phyloP scores from a whole-genome alignment of 2,888 invertebrate species.

The Andrena fulva region DNA sequence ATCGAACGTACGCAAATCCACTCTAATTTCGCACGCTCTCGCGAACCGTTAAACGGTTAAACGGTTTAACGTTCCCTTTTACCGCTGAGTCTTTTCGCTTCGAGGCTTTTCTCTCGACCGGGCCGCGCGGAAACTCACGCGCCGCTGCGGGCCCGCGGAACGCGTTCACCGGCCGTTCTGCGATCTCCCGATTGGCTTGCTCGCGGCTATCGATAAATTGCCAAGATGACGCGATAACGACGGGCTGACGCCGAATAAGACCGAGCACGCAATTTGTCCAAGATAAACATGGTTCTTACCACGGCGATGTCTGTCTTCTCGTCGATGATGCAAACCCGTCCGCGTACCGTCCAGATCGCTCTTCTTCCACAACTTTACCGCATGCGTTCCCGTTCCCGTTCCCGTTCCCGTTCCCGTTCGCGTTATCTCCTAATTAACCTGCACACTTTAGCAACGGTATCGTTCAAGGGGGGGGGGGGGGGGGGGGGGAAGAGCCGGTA shows the following conservation, averaged over 20 bases:
- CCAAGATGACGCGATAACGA: slow-evolving; percentile 65
- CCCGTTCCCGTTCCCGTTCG: no score
- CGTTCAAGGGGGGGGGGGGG: no score
- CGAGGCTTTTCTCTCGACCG: background rate
- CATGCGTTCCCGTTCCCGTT: slow-evolving; percentile 21
- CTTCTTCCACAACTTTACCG: slow-evolving; percentile 35
- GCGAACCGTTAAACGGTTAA: background rate
- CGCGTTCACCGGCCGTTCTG: slow-evolving; percentile 23
- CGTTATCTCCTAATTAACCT: slow-evolving; percentile 47
- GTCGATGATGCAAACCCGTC: slow-evolving; percentile 41
- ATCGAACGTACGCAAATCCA: background rate
- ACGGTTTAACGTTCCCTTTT: background rate
- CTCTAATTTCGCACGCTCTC: slow-evolving; percentile 20
- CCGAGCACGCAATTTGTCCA: slow-evolving; percentile 59
- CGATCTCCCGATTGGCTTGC: slow-evolving; percentile 52
- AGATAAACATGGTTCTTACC: slow-evolving; percentile 52
- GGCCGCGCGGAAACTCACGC: slow-evolving; percentile 1
- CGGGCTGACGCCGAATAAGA: slow-evolving; percentile 56
- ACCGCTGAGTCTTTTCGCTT: background rate
- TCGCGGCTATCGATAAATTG: slow-evolving; percentile 64
- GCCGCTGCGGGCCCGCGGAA: background rate
- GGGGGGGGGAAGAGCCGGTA: no score
- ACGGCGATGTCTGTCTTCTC: slow-evolving; percentile 36
- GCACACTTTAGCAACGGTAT: no score
- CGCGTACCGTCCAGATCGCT: slow-evolving; percentile 23